Evolutionary conservation across 2,113 vertebrate genomes (phyloP).

Genomic region (Acrocephalus kingi): DNA sequence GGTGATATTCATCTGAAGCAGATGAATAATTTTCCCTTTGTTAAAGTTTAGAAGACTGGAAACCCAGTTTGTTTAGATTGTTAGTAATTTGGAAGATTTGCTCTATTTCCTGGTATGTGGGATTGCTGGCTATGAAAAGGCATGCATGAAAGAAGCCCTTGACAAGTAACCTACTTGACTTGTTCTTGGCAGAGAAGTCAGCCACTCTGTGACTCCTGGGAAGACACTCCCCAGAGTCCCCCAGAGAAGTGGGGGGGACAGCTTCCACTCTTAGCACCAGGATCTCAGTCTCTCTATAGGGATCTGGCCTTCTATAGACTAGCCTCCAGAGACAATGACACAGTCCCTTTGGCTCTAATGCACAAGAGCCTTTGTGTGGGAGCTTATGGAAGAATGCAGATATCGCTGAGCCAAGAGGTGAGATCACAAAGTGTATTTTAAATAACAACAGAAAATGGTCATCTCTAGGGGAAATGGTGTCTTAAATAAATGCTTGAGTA

Average conservation of each 20-base stretch:
- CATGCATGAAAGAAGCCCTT: background rate
- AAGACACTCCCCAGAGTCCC: background rate
- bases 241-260: background rate
- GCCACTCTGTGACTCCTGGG: rapidly evolving
- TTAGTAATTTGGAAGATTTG: background rate
- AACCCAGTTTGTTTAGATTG: background rate
- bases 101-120: background rate
- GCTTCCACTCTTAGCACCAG: background rate
- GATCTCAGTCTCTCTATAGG: background rate
- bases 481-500: background rate
- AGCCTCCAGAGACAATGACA: background rate
- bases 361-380: background rate
- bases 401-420: slow-evolving; percentile 13
- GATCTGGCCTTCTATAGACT: background rate
- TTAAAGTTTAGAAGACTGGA: background rate
- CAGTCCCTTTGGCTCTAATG: background rate
- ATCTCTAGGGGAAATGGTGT: background rate
- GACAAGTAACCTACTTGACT: background rate
- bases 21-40: background rate
- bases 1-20: background rate
- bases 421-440: slow-evolving; percentile 1
- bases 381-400: background rate
- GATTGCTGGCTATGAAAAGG: background rate
- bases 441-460: background rate
- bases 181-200: background rate